These are phyloP conservation scores for Molossus molossus DNA, from an alignment of 2,797 vertebrate species.

Conservation along the genomic window DNA sequence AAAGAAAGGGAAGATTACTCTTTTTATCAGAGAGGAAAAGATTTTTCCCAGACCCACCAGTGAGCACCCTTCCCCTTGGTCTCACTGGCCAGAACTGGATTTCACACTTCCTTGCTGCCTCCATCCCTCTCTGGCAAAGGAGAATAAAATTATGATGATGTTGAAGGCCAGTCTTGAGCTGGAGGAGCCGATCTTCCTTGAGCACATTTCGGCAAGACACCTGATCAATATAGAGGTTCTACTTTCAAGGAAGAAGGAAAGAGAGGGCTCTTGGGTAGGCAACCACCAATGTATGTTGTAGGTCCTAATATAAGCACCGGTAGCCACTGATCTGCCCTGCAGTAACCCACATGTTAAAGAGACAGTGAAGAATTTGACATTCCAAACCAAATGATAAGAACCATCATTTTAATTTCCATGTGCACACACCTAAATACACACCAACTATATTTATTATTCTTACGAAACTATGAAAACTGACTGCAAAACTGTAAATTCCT, in stretches of 20 bases:
- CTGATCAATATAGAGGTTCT: background rate
- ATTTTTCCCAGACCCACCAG: background rate
- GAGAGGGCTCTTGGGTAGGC: background rate
- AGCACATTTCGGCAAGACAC: background rate
- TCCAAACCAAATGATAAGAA: background rate
- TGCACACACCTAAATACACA: background rate
- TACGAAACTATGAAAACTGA: slow-evolving; percentile 52
- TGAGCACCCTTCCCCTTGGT: background rate
- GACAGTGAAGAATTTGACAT: background rate
- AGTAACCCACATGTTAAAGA: background rate
- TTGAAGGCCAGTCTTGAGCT: background rate
- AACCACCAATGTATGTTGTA: background rate
- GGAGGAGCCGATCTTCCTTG: background rate
- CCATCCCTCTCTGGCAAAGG: background rate
- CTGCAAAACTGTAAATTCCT: slow-evolving; percentile 9
- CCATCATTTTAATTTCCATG: background rate
- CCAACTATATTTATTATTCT: background rate
- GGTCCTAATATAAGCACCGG: background rate
- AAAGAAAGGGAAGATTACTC: background rate
- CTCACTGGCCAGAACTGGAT: background rate
- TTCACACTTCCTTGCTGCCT: background rate
- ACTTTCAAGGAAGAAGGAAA: background rate
- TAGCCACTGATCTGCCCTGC: background rate
- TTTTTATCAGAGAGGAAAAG: background rate
- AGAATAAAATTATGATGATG: background rate